Percentiles rank a stretch among this genome's conserved stretches.
Conservation (phyloP, 2,888 invertebrate genomes). For the Nemoura dubitans region DNA sequence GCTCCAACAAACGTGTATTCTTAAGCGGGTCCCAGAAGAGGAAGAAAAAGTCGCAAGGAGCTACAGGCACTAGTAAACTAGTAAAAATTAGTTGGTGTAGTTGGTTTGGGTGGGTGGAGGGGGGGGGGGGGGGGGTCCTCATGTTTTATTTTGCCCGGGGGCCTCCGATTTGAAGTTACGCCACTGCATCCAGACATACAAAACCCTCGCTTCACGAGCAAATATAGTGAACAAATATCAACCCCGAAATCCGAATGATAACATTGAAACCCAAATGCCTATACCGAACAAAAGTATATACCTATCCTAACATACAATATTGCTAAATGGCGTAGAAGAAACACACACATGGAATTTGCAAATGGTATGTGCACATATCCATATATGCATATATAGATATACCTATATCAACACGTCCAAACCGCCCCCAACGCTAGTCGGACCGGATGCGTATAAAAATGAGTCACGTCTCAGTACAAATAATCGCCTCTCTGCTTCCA, state of each 20-base stretch:
- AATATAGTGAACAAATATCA: not conserved
- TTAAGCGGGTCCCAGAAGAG: too few species aligned
- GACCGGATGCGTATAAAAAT: not conserved
- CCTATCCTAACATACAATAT: not conserved
- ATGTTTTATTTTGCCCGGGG: too few species aligned
- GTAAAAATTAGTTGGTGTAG: too few species aligned
- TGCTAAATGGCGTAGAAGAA: not conserved
- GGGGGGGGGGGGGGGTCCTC: too few species aligned
- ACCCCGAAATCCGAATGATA: not conserved
- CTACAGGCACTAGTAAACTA: too few species aligned
- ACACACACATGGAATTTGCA: not conserved
- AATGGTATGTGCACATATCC: not conserved
- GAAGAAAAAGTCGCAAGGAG: too few species aligned
- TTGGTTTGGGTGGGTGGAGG: too few species aligned
- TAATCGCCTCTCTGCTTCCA: not conserved
- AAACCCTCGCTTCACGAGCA: not conserved
- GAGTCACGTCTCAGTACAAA: not conserved
- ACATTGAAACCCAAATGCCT: not conserved
- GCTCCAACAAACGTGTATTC: too few species aligned
- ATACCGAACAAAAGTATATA: not conserved
- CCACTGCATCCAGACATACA: not conserved
- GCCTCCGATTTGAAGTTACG: too few species aligned
- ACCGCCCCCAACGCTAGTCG: not conserved
- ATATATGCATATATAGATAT: not conserved
- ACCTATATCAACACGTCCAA: not conserved